A percentile compares a stretch with the other conserved stretches of the same genome.
phyloP scores from a whole-genome alignment of 2,797 vertebrate genomes.

The Vespertilio murinus region DNA sequence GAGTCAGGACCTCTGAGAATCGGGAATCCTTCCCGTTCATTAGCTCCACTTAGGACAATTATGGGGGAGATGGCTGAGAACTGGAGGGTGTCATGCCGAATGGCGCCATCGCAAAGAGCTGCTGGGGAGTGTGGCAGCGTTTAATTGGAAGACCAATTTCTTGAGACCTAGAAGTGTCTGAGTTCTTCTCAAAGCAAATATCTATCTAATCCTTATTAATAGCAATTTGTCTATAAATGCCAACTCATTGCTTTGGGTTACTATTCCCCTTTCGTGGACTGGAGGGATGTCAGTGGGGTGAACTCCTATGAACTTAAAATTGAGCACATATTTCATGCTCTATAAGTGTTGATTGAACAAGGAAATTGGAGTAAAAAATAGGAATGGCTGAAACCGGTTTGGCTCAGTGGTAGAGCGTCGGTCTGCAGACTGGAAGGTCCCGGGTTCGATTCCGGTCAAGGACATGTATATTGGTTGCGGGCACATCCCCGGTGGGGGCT shows the following conservation, averaged over 20 bases:
- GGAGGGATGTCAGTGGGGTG: background rate
- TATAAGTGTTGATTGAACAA: background rate
- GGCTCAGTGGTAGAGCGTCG: too few species aligned
- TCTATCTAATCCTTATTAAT: slow-evolving; percentile 8
- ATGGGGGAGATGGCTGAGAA: background rate
- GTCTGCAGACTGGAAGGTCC: too few species aligned
- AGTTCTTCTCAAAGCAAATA: background rate
- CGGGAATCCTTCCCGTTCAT: slow-evolving; percentile 1
- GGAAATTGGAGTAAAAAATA: background rate
- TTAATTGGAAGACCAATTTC: slow-evolving; percentile 46
- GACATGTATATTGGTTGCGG: too few species aligned
- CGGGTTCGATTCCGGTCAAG: too few species aligned
- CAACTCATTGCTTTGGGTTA: background rate
- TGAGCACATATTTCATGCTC: background rate
- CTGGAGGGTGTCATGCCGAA: background rate
- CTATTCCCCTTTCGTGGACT: background rate
- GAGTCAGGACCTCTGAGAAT: background rate
- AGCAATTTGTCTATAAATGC: background rate
- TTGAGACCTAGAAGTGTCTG: background rate
- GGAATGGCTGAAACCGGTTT: too few species aligned
- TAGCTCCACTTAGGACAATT: slow-evolving; percentile 21
- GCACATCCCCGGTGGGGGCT: too few species aligned
- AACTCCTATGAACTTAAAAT: slow-evolving; percentile 9
- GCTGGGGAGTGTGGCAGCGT: background rate
- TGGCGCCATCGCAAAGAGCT: background rate